These are phyloP conservation scores for Zaprionus obscuricornis DNA, from an alignment of 2,888 invertebrate genomes.

Conservation along the genomic window DNA sequence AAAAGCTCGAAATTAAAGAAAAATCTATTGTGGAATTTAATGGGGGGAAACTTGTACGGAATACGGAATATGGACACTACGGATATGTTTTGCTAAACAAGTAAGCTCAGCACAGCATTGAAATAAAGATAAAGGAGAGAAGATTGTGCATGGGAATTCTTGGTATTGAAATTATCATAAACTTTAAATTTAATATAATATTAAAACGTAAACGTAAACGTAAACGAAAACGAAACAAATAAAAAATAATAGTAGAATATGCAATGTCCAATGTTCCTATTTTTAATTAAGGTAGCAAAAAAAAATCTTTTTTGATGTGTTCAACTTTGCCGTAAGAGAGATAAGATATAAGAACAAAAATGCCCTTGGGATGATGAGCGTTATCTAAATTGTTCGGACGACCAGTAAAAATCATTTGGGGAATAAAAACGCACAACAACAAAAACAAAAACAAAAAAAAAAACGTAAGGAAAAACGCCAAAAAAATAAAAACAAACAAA, in stretches of 20 bases:
- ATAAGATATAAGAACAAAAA: constrained; percentile 52
- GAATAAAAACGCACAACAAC: constrained; percentile 37
- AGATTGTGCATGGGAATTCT: too few species aligned
- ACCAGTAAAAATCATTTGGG: constrained; percentile 47
- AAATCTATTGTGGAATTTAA: constrained; percentile 56
- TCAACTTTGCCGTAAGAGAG: constrained; percentile 33
- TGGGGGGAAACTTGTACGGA: neutral
- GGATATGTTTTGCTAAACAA: too few species aligned
- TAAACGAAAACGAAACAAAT: too few species aligned
- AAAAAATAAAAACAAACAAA: constrained; percentile 12
- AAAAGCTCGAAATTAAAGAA: constrained; percentile 73
- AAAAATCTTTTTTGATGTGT: constrained; percentile 67
- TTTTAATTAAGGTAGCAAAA: too few species aligned
- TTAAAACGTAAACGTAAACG: too few species aligned
- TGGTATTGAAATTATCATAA: neutral
- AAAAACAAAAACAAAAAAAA: constrained; percentile 23
- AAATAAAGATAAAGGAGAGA: neutral
- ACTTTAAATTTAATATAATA: too few species aligned
- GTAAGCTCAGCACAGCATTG: constrained; percentile 22
- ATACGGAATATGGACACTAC: neutral
- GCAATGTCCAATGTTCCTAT: too few species aligned
- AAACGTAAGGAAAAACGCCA: constrained; percentile 18
- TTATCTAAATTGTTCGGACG: constrained; percentile 64
- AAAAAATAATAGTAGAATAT: neutral
- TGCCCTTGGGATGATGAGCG: constrained; percentile 46